Base-by-base conservation (phyloP, 2,888 invertebrate genomes). In the Rhagophthalmus giganteus region DNA sequence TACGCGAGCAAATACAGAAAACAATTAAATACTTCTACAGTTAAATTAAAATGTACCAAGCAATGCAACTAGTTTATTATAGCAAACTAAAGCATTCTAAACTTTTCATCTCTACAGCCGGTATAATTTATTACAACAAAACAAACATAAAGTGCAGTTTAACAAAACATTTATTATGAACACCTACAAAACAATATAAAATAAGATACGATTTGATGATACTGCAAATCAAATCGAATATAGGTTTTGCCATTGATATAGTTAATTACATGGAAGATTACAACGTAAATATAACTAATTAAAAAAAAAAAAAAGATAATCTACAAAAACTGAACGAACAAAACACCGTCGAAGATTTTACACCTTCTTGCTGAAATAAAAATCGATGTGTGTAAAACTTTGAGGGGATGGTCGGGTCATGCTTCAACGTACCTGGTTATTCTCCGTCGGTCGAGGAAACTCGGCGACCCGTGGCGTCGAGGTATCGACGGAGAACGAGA, bases 381-480 rank as follows among this genome's bases (percentile, higher is more conserved):
- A 79, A 76, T 63, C 68, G 70, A 69, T 66, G 62, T 64, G 69
- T 64, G 57, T 68, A 73, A 32, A 35, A 10, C 7, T 37, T 12
- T 25, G 39, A 42, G 13, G 25, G 25, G 33, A 39, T 33, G 38
- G 12, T 32, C 33, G 32, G 16, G 27, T 39, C 51, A 37, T 60
- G 56, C 55, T 39, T 12, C 39, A 7, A 24, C 58, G 76, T 85
- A 96, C 95, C 95, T 96, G 64, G 96, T 96, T 68, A 96, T 96
- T 63, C 96, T 84, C 50, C 96, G 82, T 64, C 94, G 81, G 76
- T 95, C 95, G 55, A 95, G 79, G 77, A 95, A 95, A 75, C 93
- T 93, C 11, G 96, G 96, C 47, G 95, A 95, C 30, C 95, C 95
- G 63, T 90, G 87, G 54, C 95, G 83, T 47, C 95, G 80, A 38